Conservation (phyloP, 2,113 vertebrate species). For the Ellobius talpinus region DNA sequence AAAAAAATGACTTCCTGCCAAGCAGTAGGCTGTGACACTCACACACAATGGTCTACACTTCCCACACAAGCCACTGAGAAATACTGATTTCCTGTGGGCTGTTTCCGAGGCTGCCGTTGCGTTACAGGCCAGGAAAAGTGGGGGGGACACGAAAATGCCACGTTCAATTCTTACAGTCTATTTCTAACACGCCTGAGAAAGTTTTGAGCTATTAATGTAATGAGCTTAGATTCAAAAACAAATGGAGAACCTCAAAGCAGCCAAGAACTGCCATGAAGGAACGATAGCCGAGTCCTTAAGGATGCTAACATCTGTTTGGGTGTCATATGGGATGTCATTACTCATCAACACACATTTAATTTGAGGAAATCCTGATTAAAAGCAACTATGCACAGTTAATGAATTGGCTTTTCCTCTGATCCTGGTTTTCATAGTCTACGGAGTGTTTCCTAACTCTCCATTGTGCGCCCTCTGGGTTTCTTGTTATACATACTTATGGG, state of each 20-base stretch:
- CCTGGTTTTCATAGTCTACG: neutral
- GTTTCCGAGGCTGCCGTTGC: slow-evolving; percentile 58
- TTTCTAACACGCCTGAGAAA: slow-evolving; percentile 73
- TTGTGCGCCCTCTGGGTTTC: neutral
- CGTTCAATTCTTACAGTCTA: slow-evolving; percentile 57
- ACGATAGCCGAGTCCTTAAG: neutral
- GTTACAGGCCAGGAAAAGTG: slow-evolving; percentile 52
- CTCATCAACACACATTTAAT: slow-evolving; percentile 27
- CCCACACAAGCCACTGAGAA: slow-evolving; percentile 71
- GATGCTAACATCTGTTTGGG: neutral
- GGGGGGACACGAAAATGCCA: slow-evolving; percentile 39
- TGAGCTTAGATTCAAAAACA: slow-evolving; percentile 66
- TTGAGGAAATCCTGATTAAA: slow-evolving; percentile 52
- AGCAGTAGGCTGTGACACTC: slow-evolving; percentile 59
- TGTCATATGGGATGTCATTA: neutral
- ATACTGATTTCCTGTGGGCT: slow-evolving; percentile 75
- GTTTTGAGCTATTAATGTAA: slow-evolving; percentile 66
- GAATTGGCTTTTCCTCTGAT: neutral
- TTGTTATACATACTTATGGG: neutral
- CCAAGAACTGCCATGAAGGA: neutral
- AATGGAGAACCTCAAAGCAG: slow-evolving; percentile 35
- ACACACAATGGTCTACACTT: slow-evolving; percentile 72
- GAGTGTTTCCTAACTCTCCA: slow-evolving; percentile 8
- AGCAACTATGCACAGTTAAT: slow-evolving; percentile 33
- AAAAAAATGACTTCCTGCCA: slow-evolving; percentile 75